A percentile compares a stretch with the other conserved stretches of the same genome.
These are phyloP conservation scores for Cyanoderma ruficeps DNA, from an alignment of 2,113 vertebrate genomes.

Conservation along the genomic window DNA sequence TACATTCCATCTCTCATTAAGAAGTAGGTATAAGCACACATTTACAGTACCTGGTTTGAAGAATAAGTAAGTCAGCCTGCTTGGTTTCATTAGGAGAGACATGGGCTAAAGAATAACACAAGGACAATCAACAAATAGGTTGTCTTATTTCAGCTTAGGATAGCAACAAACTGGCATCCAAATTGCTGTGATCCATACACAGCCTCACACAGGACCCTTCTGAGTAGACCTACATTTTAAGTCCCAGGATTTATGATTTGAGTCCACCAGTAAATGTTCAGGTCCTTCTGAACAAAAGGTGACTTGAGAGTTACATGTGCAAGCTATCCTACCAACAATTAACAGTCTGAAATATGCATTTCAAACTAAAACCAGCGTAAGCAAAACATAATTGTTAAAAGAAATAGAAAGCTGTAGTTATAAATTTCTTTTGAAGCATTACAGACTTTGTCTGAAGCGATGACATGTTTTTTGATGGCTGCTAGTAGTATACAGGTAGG, in stretches of 20 bases:
- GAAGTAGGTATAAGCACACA: background rate
- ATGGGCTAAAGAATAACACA: background rate
- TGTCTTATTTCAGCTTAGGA: background rate
- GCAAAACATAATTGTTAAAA: background rate
- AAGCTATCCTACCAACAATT: background rate
- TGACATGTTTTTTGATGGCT: background rate
- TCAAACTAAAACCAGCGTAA: background rate
- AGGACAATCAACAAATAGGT: background rate
- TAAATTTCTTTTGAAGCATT: background rate
- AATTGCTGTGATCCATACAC: background rate
- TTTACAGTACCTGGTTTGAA: background rate
- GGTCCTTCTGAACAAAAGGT: background rate
- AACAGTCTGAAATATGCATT: background rate
- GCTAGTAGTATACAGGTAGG: background rate
- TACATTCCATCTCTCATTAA: background rate
- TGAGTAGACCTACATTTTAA: background rate
- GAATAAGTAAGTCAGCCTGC: background rate
- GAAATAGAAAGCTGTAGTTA: background rate
- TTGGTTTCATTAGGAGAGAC: background rate
- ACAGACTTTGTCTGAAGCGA: background rate
- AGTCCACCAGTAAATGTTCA: background rate
- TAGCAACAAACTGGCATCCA: background rate
- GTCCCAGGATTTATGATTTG: background rate
- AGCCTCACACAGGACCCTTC: background rate
- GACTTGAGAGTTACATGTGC: background rate